Conservation (phyloP, 2,113 vertebrate genomes). For the Aegithalos caudatus region DNA sequence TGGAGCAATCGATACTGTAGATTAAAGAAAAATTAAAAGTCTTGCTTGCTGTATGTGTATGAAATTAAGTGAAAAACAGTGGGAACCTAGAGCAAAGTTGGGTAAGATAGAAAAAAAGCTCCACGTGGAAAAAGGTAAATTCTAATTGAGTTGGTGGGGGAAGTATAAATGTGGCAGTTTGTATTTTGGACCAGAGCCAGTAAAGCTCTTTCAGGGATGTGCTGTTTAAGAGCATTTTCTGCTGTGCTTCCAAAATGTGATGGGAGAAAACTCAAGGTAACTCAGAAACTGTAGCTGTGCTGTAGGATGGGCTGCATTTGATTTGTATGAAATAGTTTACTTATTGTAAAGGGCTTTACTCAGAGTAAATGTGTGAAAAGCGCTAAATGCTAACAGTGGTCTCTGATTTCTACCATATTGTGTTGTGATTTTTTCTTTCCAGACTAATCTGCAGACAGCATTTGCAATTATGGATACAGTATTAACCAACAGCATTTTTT, state of each 20-base stretch:
- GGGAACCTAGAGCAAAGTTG: neutral
- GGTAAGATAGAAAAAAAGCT: neutral
- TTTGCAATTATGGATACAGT: neutral
- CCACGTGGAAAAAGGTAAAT: accelerated
- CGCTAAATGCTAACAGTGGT: neutral
- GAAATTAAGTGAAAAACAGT: neutral
- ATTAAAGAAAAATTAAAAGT: constrained; percentile 30
- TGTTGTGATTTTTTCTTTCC: neutral
- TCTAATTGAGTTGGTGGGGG: neutral
- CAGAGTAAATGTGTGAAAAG: neutral
- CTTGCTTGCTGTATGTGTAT: neutral
- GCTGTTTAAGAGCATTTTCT: neutral
- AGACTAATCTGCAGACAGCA: no score
- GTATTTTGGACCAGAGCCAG: neutral
- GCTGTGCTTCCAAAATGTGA: neutral
- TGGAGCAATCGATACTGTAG: neutral
- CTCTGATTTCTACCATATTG: neutral
- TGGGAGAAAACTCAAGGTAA: neutral
- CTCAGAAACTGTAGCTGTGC: neutral
- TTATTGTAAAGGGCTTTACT: neutral
- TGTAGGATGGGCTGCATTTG: neutral
- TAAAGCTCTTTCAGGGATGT: neutral
- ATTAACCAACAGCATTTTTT: neutral
- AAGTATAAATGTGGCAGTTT: neutral
- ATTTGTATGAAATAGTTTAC: neutral